Evolutionary conservation across 2,113 vertebrate species (phyloP), one percentile per base, ranked within the genome.

Genomic region (Numida meleagris): DNA sequence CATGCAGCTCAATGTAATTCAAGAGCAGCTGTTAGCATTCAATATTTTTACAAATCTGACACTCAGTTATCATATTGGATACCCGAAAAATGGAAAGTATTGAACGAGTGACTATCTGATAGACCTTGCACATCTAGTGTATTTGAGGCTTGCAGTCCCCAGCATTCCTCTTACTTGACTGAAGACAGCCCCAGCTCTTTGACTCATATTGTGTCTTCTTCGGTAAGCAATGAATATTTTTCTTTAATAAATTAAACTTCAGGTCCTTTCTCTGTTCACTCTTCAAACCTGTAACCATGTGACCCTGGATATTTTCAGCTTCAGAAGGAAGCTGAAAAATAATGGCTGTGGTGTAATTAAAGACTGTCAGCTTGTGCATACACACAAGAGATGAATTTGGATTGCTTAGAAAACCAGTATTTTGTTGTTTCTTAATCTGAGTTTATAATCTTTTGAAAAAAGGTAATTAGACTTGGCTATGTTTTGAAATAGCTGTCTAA

Each of bases 401-500:
- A 72, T 45, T 73, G 18, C 27, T 82, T 27, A 84, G 14, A 67
- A 78, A 90, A 83, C 51, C 18, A 38, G 43, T 31, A 43, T 68
- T 82, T 58, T 72, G 12, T 6, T 72, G 10, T 81, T 95, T 90
- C 57, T 86, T 81, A 51, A 72, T 83, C 78, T 91, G n/a, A 72
- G 31, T 58, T 82, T 76, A 31, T 19, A 82, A 18, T 65, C n/a
- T 76, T 87, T 76, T 61, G 67, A 93, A 92, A 90, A n/a, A 68
- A 3, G 0, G 1, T 40, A 43, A 59, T 73, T 82, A 65, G 31
- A 59, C 7, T 72, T 59, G 20, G 3, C 5, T 83, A 2, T 50
- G 10, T 77, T 93, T 95, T 92, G 33, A 90, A 95, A 91, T 43
- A 55, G 4, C 13, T 67, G 16, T 55, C 27, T 88, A 81, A 81